These are phyloP conservation scores for Acanthurus tractus DNA, from an alignment of 2,797 vertebrate species.

Conservation along the genomic window DNA sequence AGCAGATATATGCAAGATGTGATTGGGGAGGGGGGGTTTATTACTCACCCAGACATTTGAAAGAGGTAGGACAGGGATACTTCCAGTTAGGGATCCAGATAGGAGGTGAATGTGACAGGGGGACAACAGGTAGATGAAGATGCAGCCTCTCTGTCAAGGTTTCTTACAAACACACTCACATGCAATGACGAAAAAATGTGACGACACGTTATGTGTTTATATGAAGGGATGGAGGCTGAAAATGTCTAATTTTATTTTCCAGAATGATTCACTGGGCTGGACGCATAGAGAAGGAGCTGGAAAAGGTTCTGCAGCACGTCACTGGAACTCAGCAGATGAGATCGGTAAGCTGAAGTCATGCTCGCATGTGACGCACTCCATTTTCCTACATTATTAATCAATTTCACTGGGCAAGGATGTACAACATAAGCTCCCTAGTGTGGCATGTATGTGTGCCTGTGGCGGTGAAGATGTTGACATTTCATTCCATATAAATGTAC, in stretches of 20 bases:
- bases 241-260: conserved; percentile 60
- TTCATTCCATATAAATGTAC: not conserved
- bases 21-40: conserved; percentile 47
- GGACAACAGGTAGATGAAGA: conserved; percentile 36
- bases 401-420: conserved; percentile 40
- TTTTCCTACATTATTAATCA: conserved; percentile 69
- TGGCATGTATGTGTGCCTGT: not conserved
- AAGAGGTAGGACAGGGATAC: conserved; percentile 37
- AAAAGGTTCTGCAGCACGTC: conserved; percentile 96
- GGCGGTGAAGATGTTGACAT: not conserved
- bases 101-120: conserved; percentile 32
- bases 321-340: conserved; percentile 95
- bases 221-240: conserved; percentile 42
- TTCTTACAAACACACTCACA: conserved; percentile 25
- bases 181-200: conserved; percentile 28
- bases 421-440: conserved; percentile 20
- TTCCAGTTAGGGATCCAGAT: conserved; percentile 41
- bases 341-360: conserved; percentile 88
- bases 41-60: conserved; percentile 58
- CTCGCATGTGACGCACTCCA: conserved; percentile 29
- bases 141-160: conserved; percentile 8
- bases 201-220: conserved; percentile 48
- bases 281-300: conserved; percentile 97
- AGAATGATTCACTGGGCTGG: conserved; percentile 99
- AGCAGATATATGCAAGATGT: conserved; percentile 58